Evolutionary conservation across 2,888 invertebrate species (phyloP).

Genomic region (Microctonus brassicae): DNA sequence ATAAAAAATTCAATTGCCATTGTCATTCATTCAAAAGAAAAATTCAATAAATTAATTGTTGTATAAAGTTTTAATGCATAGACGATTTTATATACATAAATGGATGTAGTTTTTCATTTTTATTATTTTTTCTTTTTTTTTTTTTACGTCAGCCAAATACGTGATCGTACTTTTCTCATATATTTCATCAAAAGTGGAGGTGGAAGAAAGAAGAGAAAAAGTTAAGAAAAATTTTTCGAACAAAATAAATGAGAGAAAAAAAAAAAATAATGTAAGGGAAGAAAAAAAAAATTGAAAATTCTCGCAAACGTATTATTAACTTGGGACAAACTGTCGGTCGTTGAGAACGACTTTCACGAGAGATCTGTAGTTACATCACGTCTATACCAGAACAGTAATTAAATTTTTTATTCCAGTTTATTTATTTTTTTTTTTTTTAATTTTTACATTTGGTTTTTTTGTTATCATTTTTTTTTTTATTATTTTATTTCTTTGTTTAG

Average conservation of each 20-base stretch:
- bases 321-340: conserved; percentile 40
- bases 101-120: not conserved
- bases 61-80: conserved; percentile 1
- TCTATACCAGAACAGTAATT: conserved; percentile 20
- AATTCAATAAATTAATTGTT: conserved; percentile 21
- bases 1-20: conserved; percentile 8
- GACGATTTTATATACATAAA: not conserved
- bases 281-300: conserved; percentile 2
- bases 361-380: conserved; percentile 30
- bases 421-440: conserved; percentile 5
- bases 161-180: not conserved
- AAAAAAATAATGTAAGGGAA: conserved; percentile 1
- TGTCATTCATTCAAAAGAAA: not conserved
- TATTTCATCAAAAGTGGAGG: not conserved
- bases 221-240: not conserved
- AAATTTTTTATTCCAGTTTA: conserved; percentile 13
- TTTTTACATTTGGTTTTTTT: no score
- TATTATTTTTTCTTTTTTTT: not conserved
- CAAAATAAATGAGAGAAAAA: conserved; percentile 13
- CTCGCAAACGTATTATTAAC: conserved; percentile 30
- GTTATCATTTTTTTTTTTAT: no score
- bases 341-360: conserved; percentile 46
- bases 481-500: not conserved
- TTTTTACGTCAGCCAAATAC: conserved; percentile 6
- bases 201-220: not conserved